These are phyloP conservation scores for Gastrophryne carolinensis DNA, from an alignment of 2,797 vertebrate species.

Conservation along the genomic window DNA sequence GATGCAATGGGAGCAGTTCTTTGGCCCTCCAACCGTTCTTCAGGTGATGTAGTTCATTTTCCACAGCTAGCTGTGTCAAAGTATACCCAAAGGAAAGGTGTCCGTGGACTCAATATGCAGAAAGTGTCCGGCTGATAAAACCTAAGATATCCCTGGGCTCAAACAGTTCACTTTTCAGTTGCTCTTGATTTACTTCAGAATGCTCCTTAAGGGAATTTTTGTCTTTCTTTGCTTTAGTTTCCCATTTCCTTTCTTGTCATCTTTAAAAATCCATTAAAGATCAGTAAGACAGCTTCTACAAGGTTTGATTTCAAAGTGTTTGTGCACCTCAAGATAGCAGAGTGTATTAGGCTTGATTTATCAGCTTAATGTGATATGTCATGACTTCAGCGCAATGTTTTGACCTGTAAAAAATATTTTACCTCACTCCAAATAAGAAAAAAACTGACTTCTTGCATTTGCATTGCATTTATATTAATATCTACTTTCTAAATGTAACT, in stretches of 20 bases:
- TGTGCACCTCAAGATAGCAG: slow-evolving; percentile 62
- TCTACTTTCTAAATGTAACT: not conserved
- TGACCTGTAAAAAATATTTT: slow-evolving; percentile 50
- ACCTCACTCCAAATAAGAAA: slow-evolving; percentile 37
- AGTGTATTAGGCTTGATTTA: slow-evolving; percentile 59
- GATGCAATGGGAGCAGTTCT: slow-evolving; percentile 94
- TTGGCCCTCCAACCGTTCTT: slow-evolving; percentile 87
- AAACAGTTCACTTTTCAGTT: slow-evolving; percentile 83
- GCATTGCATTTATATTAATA: not conserved
- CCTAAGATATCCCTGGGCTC: slow-evolving; percentile 82
- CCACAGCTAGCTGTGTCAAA: slow-evolving; percentile 88
- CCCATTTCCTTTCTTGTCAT: slow-evolving; percentile 80
- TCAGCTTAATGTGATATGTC: slow-evolving; percentile 53
- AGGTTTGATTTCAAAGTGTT: slow-evolving; percentile 68
- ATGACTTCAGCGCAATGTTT: slow-evolving; percentile 43
- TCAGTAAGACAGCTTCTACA: slow-evolving; percentile 69
- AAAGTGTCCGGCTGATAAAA: slow-evolving; percentile 85
- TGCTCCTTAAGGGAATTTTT: slow-evolving; percentile 87
- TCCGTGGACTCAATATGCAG: slow-evolving; percentile 82
- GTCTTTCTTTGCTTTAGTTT: slow-evolving; percentile 80
- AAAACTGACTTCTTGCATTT: slow-evolving; percentile 22
- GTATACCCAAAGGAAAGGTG: slow-evolving; percentile 75
- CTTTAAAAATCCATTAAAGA: slow-evolving; percentile 84
- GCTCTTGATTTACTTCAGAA: slow-evolving; percentile 89
- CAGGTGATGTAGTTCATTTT: slow-evolving; percentile 94